These are phyloP conservation scores for Martes martes DNA, from an alignment of 2,113 vertebrate genomes.

Conservation along the genomic window DNA sequence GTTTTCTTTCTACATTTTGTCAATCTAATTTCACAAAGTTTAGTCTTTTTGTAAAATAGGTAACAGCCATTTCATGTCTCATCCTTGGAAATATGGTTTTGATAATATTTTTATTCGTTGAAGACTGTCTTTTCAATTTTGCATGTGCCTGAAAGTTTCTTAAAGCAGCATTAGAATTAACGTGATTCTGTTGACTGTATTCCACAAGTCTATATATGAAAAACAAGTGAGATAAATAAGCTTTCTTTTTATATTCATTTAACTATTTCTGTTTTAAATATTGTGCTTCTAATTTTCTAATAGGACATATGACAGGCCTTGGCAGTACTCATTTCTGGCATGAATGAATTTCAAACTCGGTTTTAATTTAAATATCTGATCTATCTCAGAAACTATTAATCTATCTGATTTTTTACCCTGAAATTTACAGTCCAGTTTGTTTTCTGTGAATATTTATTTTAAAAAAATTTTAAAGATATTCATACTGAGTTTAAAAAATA, in stretches of 20 bases:
- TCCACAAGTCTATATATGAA: constrained; percentile 16
- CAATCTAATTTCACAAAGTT: not conserved
- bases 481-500: constrained; percentile 24
- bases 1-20: constrained; percentile 30
- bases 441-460: constrained; percentile 31
- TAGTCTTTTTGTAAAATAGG: constrained; percentile 30
- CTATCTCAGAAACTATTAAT: constrained; percentile 9
- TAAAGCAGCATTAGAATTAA: not conserved
- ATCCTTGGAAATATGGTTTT: constrained; percentile 11
- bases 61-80: not conserved
- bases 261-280: constrained; percentile 44
- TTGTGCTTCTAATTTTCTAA: constrained; percentile 50
- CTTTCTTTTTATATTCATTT: constrained; percentile 17
- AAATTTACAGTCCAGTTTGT: constrained; percentile 42
- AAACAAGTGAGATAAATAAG: constrained; percentile 27
- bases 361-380: constrained; percentile 57
- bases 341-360: constrained; percentile 56
- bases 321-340: constrained; percentile 20
- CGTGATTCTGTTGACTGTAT: not conserved
- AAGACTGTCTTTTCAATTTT: constrained; percentile 28
- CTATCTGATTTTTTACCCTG: constrained; percentile 29
- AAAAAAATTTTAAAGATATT: not conserved
- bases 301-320: not conserved
- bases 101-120: constrained; percentile 27
- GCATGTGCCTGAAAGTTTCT: not conserved